Base-by-base conservation (phyloP, 64 coral and sea anemone species). In the Dendronephthya gigantea region DNA sequence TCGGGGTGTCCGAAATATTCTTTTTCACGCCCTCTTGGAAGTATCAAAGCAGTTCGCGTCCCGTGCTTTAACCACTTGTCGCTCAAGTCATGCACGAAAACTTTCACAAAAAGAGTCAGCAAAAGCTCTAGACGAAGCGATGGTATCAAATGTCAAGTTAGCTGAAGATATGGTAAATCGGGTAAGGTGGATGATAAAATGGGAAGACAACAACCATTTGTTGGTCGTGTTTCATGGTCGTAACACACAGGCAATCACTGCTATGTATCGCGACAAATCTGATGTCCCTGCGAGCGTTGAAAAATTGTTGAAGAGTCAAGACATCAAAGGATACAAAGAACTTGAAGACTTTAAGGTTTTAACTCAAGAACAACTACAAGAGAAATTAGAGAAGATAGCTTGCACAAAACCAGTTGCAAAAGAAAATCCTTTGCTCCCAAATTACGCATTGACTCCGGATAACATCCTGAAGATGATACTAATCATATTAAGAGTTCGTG, bases 381-480 rank as follows among this genome's bases (percentile, higher is more conserved):
- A 79, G 37, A 12, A 79, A 33, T 39, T 79, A 39, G 72, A 79
- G 30, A 79, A 79, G 36, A 79, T 79, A 79, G 72, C 72, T 79
- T 79, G 72, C 36, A 34, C 30, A 7, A 34, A 10, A 33, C 19
- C 15, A 6, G 30, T 28, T 8, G 15, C 9, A 15, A 39, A 79
- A 33, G 22, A 36, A 8, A 79, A 79, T 29, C n/a, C n/a, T n/a
- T 39, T 79, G 28, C 37, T 35, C 37, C 3, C 29, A 36, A 16
- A 6, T 33, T 97, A 97, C 39, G 94, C 91, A 22, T 79, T 97
- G 10, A 97, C 94, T 11, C 94, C 94, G 15, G 94, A 97, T 65
- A 97, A 97, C 48, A 72, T 97, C 17, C 79, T 97, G 83, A 97
- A 97, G 87, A 97, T 97, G 94, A 62, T 87, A 4, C 36, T 97